Percentiles rank a stretch among this genome's conserved stretches.
phyloP scores from a whole-genome alignment of 2,797 vertebrate species.

The Fistularia tabacaria region DNA sequence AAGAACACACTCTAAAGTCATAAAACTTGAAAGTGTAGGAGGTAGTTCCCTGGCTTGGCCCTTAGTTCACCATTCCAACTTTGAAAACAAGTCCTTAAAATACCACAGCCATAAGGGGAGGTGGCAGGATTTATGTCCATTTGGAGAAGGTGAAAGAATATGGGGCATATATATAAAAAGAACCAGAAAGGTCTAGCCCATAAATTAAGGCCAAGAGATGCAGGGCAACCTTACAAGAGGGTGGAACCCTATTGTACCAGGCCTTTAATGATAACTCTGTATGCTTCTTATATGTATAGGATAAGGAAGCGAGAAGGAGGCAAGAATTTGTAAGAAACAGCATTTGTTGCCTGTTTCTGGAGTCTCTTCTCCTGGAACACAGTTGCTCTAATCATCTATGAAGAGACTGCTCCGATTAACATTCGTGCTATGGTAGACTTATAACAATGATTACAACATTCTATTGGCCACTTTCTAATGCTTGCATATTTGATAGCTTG shows the following conservation, averaged over 20 bases:
- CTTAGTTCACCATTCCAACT: constrained; percentile 44
- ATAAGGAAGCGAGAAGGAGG: no score
- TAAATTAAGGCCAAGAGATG: constrained; percentile 55
- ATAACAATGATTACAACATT: no score
- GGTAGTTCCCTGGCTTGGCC: constrained; percentile 26
- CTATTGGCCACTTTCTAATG: constrained; percentile 18
- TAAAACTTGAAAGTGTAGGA: constrained; percentile 46
- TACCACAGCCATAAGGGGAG: constrained; percentile 27
- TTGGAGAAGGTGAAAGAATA: constrained; percentile 53
- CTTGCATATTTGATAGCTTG: constrained; percentile 29
- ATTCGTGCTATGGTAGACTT: background rate
- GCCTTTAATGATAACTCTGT: constrained; percentile 9
- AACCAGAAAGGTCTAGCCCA: constrained; percentile 42
- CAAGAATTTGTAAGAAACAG: no score
- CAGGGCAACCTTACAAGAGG: constrained; percentile 18
- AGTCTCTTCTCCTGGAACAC: background rate
- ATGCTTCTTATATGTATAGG: background rate
- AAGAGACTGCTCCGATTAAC: no score
- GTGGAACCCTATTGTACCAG: constrained; percentile 14
- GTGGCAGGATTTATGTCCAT: constrained; percentile 50
- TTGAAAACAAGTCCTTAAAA: constrained; percentile 56
- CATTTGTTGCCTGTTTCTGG: no score
- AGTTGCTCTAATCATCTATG: background rate
- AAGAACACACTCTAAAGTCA: constrained; percentile 32
- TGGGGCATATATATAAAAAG: constrained; percentile 52